phyloP scores from a whole-genome alignment of 1,140 invertebrate genomes.

The Polypedilum pembai region DNA sequence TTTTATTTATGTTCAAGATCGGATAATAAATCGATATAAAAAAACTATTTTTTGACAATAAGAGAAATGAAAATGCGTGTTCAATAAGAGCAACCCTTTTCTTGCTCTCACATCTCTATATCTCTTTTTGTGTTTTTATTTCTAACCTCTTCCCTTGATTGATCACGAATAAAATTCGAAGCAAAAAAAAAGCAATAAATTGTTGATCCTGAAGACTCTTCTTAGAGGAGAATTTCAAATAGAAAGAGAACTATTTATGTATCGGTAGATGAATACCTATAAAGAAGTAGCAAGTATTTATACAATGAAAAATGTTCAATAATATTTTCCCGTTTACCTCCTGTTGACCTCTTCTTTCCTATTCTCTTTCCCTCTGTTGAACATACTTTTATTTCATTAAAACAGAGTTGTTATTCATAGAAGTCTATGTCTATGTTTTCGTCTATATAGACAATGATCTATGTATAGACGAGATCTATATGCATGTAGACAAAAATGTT shows the following conservation, averaged over 20 bases:
- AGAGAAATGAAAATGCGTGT: constrained; percentile 6
- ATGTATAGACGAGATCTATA: too few relatives aligned
- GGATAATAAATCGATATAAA: constrained; percentile 18
- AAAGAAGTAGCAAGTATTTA: too few relatives aligned
- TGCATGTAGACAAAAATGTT: too few relatives aligned
- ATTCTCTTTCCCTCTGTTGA: too few relatives aligned
- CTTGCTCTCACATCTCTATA: background rate
- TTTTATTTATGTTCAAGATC: background rate
- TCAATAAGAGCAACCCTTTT: background rate
- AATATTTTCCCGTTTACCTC: too few relatives aligned
- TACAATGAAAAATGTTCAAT: too few relatives aligned
- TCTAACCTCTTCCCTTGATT: background rate
- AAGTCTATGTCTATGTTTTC: too few relatives aligned
- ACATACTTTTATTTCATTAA: too few relatives aligned
- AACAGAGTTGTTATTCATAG: too few relatives aligned
- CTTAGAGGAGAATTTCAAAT: background rate
- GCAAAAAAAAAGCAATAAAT: constrained; percentile 1
- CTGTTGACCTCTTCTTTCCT: too few relatives aligned
- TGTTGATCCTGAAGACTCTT: background rate
- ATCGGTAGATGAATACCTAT: too few relatives aligned
- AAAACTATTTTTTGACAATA: constrained; percentile 9
- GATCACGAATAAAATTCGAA: background rate
- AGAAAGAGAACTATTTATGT: background rate
- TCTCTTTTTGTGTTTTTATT: background rate
- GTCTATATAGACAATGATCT: too few relatives aligned